Base-by-base conservation (phyloP, 2,888 invertebrate species). In the Pecten maximus region DNA sequence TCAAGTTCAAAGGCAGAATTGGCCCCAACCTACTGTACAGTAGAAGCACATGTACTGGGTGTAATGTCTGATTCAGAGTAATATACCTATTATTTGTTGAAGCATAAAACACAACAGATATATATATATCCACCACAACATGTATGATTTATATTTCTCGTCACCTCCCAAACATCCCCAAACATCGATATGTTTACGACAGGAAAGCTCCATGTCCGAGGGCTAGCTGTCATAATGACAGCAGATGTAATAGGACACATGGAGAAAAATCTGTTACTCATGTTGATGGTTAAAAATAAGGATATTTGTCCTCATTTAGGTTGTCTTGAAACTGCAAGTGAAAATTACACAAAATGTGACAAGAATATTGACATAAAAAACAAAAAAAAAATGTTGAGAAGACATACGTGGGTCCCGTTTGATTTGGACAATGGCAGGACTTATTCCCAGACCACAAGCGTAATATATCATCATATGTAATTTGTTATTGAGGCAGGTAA, bases 1-100 rank as follows among this genome's bases (percentile, higher is more conserved):
- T 74, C 74, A 74, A 74, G 74, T 74, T 74, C 74, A 74, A 74
- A 74, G 74, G 74, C 74, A 74, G 74, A 74, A 74, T 35, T 74
- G 74, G 74, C 28, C 74, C 28, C 74, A 74, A 35, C 28, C 74
- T 74, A 74, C 28, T 74, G 74, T 74, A 35, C 28, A 74, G 74
- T 74, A 12, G 44, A 10, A 44, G 74, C 35, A 35, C 28, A 28
- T 2, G 15, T 54, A 74, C 35, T 35, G 12, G 2, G 35, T 28
- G 15, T 74, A 28, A 44, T 10, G 12, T 10, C n/a, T 35, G 35
- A 35, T 28, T 74, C 8, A 23, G 15, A 74, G 35, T 35, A 74
- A 35, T 74, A 74, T 74, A 74, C 28, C 19, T 54, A 19, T 74
- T 74, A 35, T 12, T 35, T n/a, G 28, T 60, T 3, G 28, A n/a